Base-by-base conservation (phyloP, 2,113 vertebrate species). In the Echinops telfairi region DNA sequence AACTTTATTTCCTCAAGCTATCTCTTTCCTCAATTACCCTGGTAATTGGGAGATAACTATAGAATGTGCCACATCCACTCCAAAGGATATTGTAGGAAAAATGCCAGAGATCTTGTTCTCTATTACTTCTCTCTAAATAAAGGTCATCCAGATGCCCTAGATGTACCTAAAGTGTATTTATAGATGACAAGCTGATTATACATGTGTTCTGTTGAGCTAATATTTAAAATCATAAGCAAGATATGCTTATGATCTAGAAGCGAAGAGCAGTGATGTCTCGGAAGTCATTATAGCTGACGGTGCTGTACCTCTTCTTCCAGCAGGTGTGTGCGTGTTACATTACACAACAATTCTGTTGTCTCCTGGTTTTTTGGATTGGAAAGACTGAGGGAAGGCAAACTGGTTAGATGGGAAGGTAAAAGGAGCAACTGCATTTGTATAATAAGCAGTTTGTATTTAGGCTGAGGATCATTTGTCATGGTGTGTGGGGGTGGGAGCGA, bases 1-100 rank as follows among this genome's bases (percentile, higher is more conserved):
- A 43, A 96, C 75, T 92, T 89, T 89, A 83, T 92, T 95, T 97
- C 93, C 84, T 85, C 33, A 82, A 88, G 84, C 85, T 62, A 95
- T 83, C 29, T 76, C 29, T 77, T 90, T 91, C 79, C 88, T 91
- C 95, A 93, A 96, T 96, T 96, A 94, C 53, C 62, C 84, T 91
- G 86, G 83, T 95, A 89, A 97, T 96, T 95, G 86, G 75, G 57
- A 95, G 91, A 93, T 95, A 95, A 95, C 83, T 89, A 71, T 20
- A 93, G 60, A 93, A 78, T 76, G 93, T 66, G 87, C 64, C 93
- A 88, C 40, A 88, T 91, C 85, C 88, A 95, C 91, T 95, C 77
- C 81, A 64, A 92, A 92, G 81, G 78, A 80, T 76, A 62, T 83
- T 38, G n/a, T 14, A 91, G 84, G 94, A 96, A 96, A 96, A 89